Conservation (phyloP, 2,888 invertebrate genomes). For the Diaprepes abbreviatus region DNA sequence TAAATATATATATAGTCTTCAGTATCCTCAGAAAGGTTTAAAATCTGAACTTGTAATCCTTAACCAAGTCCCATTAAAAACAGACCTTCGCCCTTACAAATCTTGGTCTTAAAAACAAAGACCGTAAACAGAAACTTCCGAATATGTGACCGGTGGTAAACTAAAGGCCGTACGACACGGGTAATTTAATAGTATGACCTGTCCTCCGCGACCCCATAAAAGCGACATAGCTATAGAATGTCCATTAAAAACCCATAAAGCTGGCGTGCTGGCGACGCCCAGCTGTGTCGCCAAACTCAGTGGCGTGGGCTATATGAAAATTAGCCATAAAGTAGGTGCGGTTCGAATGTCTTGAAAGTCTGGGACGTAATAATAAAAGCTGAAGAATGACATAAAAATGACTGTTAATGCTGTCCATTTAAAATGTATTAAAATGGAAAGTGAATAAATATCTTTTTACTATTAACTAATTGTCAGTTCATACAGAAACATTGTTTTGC, state of each 20-base stretch:
- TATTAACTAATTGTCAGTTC: too few relatives aligned
- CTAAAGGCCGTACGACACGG: constrained; percentile 27
- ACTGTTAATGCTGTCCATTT: too few relatives aligned
- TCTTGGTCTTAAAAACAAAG: constrained; percentile 26
- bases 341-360: background rate
- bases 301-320: constrained; percentile 10
- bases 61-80: too few relatives aligned
- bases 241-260: constrained; percentile 65
- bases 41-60: too few relatives aligned
- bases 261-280: constrained; percentile 48
- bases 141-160: constrained; percentile 25
- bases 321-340: background rate
- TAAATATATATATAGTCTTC: too few relatives aligned
- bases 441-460: too few relatives aligned
- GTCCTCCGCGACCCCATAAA: constrained; percentile 32
- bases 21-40: too few relatives aligned
- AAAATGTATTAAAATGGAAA: too few relatives aligned
- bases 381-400: too few relatives aligned
- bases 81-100: too few relatives aligned
- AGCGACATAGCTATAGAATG: constrained; percentile 48
- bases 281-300: constrained; percentile 28
- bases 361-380: too few relatives aligned
- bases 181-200: constrained; percentile 39
- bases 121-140: constrained; percentile 18
- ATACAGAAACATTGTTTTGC: too few relatives aligned